Evolutionary conservation across 2,113 vertebrate species (phyloP).

Genomic region (Marmota monax): DNA sequence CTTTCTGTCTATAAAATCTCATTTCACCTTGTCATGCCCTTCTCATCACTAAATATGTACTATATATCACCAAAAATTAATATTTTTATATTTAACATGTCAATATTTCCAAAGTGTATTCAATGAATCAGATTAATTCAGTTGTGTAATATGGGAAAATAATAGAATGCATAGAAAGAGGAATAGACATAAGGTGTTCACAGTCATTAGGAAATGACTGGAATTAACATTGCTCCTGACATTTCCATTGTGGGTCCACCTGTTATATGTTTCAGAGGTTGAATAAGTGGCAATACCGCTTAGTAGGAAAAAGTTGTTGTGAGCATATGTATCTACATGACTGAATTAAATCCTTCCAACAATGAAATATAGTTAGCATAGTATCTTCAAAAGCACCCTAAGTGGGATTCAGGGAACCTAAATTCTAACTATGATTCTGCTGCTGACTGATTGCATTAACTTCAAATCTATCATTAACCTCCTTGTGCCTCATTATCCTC

Average conservation of each 20-base stretch:
- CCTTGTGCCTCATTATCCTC: constrained; percentile 82
- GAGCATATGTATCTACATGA: constrained; percentile 54
- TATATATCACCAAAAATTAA: background rate
- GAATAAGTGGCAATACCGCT: constrained; percentile 44
- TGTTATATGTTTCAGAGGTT: background rate
- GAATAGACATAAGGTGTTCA: background rate
- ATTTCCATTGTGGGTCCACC: background rate
- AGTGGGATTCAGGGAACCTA: constrained; percentile 73
- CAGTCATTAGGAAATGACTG: background rate
- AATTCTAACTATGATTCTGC: constrained; percentile 73
- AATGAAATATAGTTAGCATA: constrained; percentile 62
- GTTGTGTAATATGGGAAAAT: constrained; percentile 11
- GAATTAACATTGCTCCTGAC: background rate
- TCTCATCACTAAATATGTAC: background rate
- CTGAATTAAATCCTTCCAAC: constrained; percentile 53
- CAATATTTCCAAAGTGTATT: background rate
- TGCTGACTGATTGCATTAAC: constrained; percentile 83
- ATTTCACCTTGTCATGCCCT: background rate
- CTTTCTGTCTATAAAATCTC: background rate
- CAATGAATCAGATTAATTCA: background rate
- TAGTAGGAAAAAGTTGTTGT: constrained; percentile 32
- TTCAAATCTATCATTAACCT: constrained; percentile 83
- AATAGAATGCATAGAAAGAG: background rate
- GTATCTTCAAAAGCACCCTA: constrained; percentile 68
- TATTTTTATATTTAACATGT: constrained; percentile 22